A percentile compares a stretch with the other conserved stretches of the same genome.
These are phyloP conservation scores for Monochamus saltuarius DNA, from an alignment of 1,140 invertebrate genomes.

Conservation along the genomic window DNA sequence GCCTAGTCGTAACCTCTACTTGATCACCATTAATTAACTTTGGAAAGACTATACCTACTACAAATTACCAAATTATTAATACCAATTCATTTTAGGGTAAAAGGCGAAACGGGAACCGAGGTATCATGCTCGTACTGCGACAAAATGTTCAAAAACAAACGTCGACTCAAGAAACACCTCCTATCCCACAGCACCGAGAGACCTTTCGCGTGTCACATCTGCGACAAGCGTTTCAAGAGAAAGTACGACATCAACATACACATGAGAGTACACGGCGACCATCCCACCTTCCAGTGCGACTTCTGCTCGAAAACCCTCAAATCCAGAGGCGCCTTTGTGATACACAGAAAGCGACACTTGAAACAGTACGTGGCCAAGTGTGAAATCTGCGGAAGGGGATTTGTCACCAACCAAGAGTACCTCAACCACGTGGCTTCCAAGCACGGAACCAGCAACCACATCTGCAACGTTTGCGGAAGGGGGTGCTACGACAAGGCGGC, in stretches of 20 bases:
- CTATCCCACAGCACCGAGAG: constrained; percentile 18
- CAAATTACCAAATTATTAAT: too few relatives aligned
- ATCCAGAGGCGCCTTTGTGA: constrained; percentile 63
- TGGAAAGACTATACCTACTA: too few relatives aligned
- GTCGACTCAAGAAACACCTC: constrained; percentile 23
- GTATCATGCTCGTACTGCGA: neutral
- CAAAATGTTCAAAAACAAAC: constrained; percentile 20
- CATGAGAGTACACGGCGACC: constrained; percentile 24
- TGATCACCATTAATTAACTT: too few relatives aligned
- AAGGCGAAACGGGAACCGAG: too few relatives aligned
- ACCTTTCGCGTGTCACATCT: constrained; percentile 32
- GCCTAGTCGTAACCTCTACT: too few relatives aligned
- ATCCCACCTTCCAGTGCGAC: constrained; percentile 40
- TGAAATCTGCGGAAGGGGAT: constrained; percentile 33
- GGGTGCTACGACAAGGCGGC: constrained; percentile 24
- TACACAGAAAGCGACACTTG: constrained; percentile 64
- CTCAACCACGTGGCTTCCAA: constrained; percentile 29
- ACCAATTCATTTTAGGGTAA: too few relatives aligned
- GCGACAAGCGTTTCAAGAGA: constrained; percentile 39
- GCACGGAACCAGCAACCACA: constrained; percentile 27
- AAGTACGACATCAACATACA: constrained; percentile 31
- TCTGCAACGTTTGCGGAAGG: constrained; percentile 38
- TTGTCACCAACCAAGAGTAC: constrained; percentile 33
- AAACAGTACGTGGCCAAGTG: constrained; percentile 50
- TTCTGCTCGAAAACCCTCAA: constrained; percentile 62